These are phyloP conservation scores for Argyra leucocephala DNA, from an alignment of 2,888 invertebrate genomes.

Conservation along the genomic window DNA sequence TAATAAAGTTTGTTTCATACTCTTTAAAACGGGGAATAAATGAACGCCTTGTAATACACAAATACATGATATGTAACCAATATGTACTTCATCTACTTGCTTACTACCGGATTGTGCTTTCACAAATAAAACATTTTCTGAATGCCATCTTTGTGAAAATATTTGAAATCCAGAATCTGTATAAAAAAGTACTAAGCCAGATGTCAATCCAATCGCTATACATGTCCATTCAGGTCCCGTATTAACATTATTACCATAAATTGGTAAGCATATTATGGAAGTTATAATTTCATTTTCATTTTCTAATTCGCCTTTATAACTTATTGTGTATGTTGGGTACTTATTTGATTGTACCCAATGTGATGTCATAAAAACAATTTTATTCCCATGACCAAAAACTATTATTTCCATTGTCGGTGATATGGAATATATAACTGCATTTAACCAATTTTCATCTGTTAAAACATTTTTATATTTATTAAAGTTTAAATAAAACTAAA, in stretches of 20 bases:
- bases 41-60: constrained; percentile 60
- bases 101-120: constrained; percentile 58
- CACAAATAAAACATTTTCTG: constrained; percentile 65
- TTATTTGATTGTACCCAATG: constrained; percentile 48
- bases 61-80: constrained; percentile 57
- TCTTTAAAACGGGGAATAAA: constrained; percentile 67
- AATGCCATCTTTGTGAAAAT: constrained; percentile 74
- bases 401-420: constrained; percentile 65
- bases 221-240: constrained; percentile 85
- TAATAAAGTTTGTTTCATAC: constrained; percentile 64
- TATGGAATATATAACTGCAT: constrained; percentile 56
- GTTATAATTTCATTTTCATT: constrained; percentile 46
- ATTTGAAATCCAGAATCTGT: constrained; percentile 77
- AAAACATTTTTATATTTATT: constrained; percentile 8
- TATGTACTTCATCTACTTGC: constrained; percentile 44
- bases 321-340: constrained; percentile 46
- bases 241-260: constrained; percentile 43
- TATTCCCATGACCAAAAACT: constrained; percentile 55
- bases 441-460: constrained; percentile 57
- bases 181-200: constrained; percentile 78
- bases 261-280: constrained; percentile 45
- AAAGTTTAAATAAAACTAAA: neutral
- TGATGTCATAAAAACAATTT: constrained; percentile 56
- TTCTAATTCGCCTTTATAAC: constrained; percentile 50
- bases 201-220: constrained; percentile 73